phyloP scores from a whole-genome alignment of 1,140 invertebrate species.

The Danaus plexippus region DNA sequence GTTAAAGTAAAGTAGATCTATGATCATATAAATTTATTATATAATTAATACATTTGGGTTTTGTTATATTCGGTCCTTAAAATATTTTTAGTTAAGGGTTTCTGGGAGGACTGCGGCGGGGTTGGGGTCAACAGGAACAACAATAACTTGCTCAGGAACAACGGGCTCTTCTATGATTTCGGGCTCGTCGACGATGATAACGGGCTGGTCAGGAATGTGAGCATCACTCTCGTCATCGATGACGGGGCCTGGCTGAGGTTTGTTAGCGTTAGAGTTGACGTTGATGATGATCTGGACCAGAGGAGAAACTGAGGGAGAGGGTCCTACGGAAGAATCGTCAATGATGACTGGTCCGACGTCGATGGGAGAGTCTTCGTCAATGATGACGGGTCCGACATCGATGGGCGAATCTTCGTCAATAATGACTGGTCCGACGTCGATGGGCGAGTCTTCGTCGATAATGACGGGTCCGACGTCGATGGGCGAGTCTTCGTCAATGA shows the following conservation, averaged over 20 bases:
- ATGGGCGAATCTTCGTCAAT: slow-evolving; percentile 7
- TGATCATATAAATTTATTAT: no score
- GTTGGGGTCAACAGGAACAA: background rate
- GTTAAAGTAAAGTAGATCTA: no score
- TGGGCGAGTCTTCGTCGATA: no score
- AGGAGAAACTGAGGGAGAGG: no score
- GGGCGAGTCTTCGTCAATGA: no score
- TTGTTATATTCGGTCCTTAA: no score
- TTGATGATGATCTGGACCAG: no score
- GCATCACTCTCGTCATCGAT: slow-evolving; percentile 17
- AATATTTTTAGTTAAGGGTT: background rate
- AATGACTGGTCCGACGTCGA: slow-evolving; percentile 21
- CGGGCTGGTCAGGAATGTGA: slow-evolving; percentile 20
- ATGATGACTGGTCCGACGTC: no score
- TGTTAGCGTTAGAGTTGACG: background rate
- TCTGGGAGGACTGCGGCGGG: slow-evolving; percentile 1
- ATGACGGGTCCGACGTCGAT: no score
- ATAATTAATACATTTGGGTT: no score
- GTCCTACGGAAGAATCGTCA: no score
- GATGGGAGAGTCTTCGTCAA: no score
- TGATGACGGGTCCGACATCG: slow-evolving; percentile 16
- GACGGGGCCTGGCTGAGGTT: slow-evolving; percentile 23
- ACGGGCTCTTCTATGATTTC: slow-evolving; percentile 22
- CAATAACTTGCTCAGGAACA: slow-evolving; percentile 4
- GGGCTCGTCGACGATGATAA: slow-evolving; percentile 21